These are phyloP conservation scores for Agrypnia vestita DNA, from an alignment of 1,140 invertebrate genomes.

Conservation along the genomic window DNA sequence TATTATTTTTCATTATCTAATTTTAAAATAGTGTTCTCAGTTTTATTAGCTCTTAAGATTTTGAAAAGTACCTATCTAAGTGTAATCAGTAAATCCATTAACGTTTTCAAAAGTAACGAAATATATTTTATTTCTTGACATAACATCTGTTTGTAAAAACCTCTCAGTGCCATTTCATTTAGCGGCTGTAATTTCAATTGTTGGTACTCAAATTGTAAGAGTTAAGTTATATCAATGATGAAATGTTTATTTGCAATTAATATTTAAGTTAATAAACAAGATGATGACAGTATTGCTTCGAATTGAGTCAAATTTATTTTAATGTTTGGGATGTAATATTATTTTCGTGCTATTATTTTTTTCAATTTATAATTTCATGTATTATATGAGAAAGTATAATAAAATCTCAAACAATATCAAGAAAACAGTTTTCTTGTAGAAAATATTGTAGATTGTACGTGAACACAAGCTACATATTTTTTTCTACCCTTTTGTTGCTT, in stretches of 20 bases:
- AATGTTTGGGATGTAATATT: too few species aligned
- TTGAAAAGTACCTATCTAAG: constrained; percentile 32
- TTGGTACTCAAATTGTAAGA: neutral
- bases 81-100: neutral
- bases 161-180: constrained; percentile 28
- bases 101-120: neutral
- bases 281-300: too few species aligned
- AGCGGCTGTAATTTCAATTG: constrained; percentile 14
- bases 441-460: too few species aligned
- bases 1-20: constrained; percentile 5
- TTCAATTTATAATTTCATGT: too few species aligned
- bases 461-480: too few species aligned
- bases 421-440: too few species aligned
- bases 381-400: too few species aligned
- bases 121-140: constrained; percentile 2
- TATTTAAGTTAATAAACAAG: constrained; percentile 12
- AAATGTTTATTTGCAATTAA: neutral
- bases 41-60: constrained; percentile 4
- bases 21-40: neutral
- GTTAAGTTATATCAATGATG: neutral
- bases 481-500: too few species aligned
- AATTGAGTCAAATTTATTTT: too few species aligned
- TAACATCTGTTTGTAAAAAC: constrained; percentile 5
- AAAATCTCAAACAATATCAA: too few species aligned
- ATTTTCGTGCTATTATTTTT: too few species aligned